These are phyloP conservation scores for Leptobrachium leishanense DNA, from an alignment of 2,113 vertebrate genomes.

Conservation along the genomic window DNA sequence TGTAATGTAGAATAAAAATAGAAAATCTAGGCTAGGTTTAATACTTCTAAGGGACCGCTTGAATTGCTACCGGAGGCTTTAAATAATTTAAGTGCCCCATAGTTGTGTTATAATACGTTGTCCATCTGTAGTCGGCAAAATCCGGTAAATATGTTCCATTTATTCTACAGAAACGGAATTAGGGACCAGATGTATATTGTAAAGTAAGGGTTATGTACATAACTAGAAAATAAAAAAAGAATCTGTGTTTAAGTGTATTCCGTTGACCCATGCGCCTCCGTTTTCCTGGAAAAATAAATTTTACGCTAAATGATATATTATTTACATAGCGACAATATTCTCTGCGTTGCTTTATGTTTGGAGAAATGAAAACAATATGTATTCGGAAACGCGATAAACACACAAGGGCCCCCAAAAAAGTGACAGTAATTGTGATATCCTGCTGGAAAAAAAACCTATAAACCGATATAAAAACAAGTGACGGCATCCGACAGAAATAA, in stretches of 20 bases:
- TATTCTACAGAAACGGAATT: constrained; percentile 8
- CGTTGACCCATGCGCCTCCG: not conserved
- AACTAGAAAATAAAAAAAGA: not conserved
- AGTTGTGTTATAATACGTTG: not conserved
- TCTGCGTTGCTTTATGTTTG: too few relatives aligned
- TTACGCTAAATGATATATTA: not conserved
- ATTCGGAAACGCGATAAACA: too few relatives aligned
- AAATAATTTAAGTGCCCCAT: not conserved
- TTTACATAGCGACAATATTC: too few relatives aligned
- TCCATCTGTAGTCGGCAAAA: not conserved
- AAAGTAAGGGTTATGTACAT: too few relatives aligned
- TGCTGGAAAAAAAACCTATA: too few relatives aligned
- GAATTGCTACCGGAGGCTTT: constrained; percentile 1
- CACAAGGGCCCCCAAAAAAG: too few relatives aligned
- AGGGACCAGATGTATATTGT: not conserved
- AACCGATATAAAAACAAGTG: too few relatives aligned
- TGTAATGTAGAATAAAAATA: not conserved
- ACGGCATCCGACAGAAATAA: too few relatives aligned
- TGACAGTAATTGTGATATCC: too few relatives aligned
- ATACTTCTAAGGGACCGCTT: not conserved
- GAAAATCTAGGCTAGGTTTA: not conserved
- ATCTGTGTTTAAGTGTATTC: not conserved
- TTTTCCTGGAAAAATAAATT: not conserved
- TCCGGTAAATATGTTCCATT: constrained; percentile 1
- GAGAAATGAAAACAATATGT: too few relatives aligned